Percentiles rank a stretch among this genome's conserved stretches.
phyloP scores from a whole-genome alignment of 2,797 vertebrate species.

The Peromyscus melanophrys region DNA sequence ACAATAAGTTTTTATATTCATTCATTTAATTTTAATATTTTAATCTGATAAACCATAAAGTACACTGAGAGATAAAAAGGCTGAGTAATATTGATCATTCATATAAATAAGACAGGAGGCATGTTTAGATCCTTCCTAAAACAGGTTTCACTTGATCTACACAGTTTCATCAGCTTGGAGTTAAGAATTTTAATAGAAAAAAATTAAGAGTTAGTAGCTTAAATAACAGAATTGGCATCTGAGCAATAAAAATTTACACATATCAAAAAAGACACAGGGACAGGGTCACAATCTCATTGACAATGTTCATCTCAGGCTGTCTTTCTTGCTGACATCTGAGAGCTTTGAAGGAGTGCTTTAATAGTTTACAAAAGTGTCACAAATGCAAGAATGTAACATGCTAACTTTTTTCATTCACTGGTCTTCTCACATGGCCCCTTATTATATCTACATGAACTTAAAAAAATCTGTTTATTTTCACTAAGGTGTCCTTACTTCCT shows the following conservation, averaged over 20 bases:
- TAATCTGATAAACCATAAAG: neutral
- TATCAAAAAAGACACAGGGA: neutral
- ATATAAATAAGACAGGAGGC: neutral
- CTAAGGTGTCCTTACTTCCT: neutral
- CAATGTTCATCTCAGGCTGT: neutral
- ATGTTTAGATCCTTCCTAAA: neutral
- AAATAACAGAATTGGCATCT: neutral
- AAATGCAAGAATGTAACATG: neutral
- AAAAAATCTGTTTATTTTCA: neutral
- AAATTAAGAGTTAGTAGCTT: neutral
- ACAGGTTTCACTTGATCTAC: neutral
- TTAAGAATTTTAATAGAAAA: constrained; percentile 9
- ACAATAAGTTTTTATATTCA: neutral
- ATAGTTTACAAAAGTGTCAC: neutral
- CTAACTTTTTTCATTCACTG: neutral
- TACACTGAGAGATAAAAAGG: neutral
- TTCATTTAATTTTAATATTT: neutral
- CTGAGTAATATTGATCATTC: neutral
- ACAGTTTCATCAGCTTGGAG: neutral
- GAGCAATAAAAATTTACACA: neutral
- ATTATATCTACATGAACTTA: neutral
- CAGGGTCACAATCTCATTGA: neutral
- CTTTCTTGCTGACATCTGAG: neutral
- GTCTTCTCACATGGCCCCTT: neutral
- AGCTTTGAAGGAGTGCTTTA: neutral